phyloP scores from a whole-genome alignment of 2,797 vertebrate genomes.

The Mionectes olivaceus region DNA sequence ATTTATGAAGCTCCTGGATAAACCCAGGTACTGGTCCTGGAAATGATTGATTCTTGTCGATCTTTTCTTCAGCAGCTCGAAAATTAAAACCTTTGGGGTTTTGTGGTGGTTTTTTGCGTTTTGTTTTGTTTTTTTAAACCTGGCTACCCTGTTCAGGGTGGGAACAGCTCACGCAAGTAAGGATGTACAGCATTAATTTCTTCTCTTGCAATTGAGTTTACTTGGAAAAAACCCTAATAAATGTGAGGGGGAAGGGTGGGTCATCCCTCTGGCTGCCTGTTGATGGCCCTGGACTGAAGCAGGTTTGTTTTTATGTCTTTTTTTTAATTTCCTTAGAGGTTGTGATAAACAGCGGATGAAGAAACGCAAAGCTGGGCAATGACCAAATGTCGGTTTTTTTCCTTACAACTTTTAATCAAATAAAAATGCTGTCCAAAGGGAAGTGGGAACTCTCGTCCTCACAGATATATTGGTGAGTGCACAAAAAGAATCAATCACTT shows the following conservation, averaged over 20 bases:
- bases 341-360: rapidly evolving
- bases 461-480: rapidly evolving
- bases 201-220: background rate
- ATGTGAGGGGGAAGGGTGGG: rapidly evolving
- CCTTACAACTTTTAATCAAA: background rate
- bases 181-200: background rate
- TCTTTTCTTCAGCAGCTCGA: background rate
- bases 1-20: conserved; percentile 12
- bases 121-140: background rate
- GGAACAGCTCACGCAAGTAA: background rate
- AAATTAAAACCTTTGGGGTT: background rate
- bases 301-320: background rate
- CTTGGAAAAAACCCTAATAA: background rate
- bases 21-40: background rate
- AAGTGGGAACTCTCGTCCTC: rapidly evolving
- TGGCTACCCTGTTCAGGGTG: background rate
- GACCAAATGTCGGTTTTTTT: background rate
- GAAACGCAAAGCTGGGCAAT: rapidly evolving
- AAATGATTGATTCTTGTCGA: background rate
- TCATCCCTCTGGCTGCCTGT: background rate
- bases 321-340: background rate
- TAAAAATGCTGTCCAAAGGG: too few relatives aligned
- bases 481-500: rapidly evolving
- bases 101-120: background rate
- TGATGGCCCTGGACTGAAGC: background rate